These are phyloP conservation scores for Stichodactyla helianthus DNA, from an alignment of 64 coral and sea anemone genomes.

Conservation along the genomic window DNA sequence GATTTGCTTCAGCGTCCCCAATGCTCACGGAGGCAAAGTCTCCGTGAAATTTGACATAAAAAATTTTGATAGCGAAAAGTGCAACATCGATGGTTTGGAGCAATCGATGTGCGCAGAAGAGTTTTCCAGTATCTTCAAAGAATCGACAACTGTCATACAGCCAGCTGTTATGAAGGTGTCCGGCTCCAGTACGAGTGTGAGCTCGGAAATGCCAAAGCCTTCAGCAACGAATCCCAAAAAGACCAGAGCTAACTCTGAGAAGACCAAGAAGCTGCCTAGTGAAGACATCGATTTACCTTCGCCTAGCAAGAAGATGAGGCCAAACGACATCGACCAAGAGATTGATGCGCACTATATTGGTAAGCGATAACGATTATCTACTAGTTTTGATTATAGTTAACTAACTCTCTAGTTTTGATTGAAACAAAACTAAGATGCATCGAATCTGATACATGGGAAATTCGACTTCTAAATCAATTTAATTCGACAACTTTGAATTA, in stretches of 20 bases:
- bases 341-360: neutral
- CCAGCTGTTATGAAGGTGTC: neutral
- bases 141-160: neutral
- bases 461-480: no score
- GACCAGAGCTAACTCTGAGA: neutral
- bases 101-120: neutral
- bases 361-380: neutral
- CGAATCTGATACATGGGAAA: no score
- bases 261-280: neutral
- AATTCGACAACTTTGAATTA: no score
- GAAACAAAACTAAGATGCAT: no score
- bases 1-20: conserved; percentile 1
- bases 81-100: neutral
- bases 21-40: neutral
- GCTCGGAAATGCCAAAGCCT: neutral
- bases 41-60: neutral
- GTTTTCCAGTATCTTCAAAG: neutral
- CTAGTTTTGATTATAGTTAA: neutral
- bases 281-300: neutral
- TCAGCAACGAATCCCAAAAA: neutral
- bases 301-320: neutral
- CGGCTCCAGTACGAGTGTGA: neutral
- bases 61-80: neutral
- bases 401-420: no score
- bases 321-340: neutral